Base-by-base conservation (phyloP, 1,140 invertebrate species). In the Pissodes strobi region DNA sequence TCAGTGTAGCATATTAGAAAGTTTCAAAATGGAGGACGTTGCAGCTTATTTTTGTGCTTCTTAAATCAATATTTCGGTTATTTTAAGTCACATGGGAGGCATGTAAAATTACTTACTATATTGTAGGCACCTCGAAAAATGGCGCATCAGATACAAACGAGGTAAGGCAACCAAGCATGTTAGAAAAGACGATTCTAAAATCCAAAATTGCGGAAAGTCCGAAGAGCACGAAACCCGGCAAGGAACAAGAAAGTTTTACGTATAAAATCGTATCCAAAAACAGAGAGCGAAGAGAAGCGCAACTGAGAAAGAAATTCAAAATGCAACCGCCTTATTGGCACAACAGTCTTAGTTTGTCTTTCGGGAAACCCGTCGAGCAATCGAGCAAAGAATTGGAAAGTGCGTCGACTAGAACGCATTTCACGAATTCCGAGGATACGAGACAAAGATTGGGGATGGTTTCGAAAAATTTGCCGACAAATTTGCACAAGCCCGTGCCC, bases 221-320 rank as follows among this genome's bases (percentile, higher is more conserved):
- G 4, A 13, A 10, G 2, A 39, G 18, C 12, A 41, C 15, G 1
- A n/a, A n/a, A n/a, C n/a, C n/a, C n/a, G n/a, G n/a, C n/a, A n/a
- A n/a, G n/a, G 12, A 48, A 41, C 25, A 30, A 1, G 30, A 51
- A 37, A 65, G 63, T 52, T 48, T 25, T 15, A 57, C 63, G 9
- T 57, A 65, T 18, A 48, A 59, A 21, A 22, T 58, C 3, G 55
- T 59, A 3, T 2, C 46, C 1, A 38, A 43, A 22, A 39, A 51
- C 12, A 8, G 37, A 13, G 45, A 41, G 10, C 12, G 13, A 8
- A 22, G 17, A 1, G 27, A 51, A 15, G 6, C 2, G 12, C 21
- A 41, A 19, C 17, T 61, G n/a, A 49, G 27, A 17, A 21, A 61
- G 27, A 49, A 51, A 25, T 61, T 51, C 25, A 12, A 41, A 17